phyloP scores from a whole-genome alignment of 1,140 invertebrate species.

The Daktulosphaira vitifoliae region DNA sequence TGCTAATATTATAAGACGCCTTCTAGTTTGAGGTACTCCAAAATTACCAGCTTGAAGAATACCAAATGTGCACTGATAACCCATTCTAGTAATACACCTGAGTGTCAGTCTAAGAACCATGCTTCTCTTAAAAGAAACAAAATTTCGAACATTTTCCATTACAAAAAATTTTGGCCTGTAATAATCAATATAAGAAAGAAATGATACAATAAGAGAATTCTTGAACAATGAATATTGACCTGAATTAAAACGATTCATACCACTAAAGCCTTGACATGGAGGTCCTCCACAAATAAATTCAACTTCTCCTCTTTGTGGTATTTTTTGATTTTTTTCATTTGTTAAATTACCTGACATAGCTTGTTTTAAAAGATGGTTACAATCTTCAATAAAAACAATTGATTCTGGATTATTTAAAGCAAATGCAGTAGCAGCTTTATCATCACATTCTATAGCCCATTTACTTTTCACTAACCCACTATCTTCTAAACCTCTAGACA shows the following conservation, averaged over 20 bases:
- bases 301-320: slow-evolving; percentile 72
- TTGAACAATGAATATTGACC: slow-evolving; percentile 81
- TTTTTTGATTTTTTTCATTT: slow-evolving; percentile 50
- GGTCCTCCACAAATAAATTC: slow-evolving; percentile 79
- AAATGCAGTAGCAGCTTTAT: slow-evolving; percentile 70
- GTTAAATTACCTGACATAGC: slow-evolving; percentile 51
- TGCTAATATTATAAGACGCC: slow-evolving; percentile 68
- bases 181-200: slow-evolving; percentile 76
- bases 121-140: slow-evolving; percentile 66
- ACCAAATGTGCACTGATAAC: slow-evolving; percentile 81
- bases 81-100: slow-evolving; percentile 68
- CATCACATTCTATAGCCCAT: slow-evolving; percentile 78
- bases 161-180: slow-evolving; percentile 78
- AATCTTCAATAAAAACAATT: slow-evolving; percentile 72
- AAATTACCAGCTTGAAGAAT: slow-evolving; percentile 79
- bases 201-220: slow-evolving; percentile 78
- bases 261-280: slow-evolving; percentile 86
- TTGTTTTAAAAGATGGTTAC: slow-evolving; percentile 60
- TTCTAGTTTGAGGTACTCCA: slow-evolving; percentile 72
- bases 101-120: slow-evolving; percentile 77
- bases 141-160: slow-evolving; percentile 81
- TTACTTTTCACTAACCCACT: slow-evolving; percentile 57
- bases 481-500: slow-evolving; percentile 63
- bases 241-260: slow-evolving; percentile 82
- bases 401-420: slow-evolving; percentile 64